phyloP scores from a whole-genome alignment of 2,797 vertebrate genomes.

The Paratrypauchen microcephalus region DNA sequence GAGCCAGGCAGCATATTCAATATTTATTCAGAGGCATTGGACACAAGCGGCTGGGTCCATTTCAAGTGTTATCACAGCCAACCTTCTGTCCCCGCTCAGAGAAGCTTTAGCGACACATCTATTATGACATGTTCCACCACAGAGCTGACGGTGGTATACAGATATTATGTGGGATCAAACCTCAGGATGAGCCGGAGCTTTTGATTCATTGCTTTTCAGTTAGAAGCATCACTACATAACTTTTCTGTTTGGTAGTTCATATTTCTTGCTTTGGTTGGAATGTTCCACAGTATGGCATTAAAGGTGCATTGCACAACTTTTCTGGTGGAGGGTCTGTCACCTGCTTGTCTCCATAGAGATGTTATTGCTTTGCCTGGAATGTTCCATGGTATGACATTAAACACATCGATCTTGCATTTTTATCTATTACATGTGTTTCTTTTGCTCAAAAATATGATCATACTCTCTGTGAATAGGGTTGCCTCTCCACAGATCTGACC shows the following conservation, averaged over 20 bases:
- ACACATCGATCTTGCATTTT: too few relatives aligned
- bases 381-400: too few relatives aligned
- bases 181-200: neutral
- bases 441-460: too few relatives aligned
- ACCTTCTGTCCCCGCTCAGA: neutral
- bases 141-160: neutral
- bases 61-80: neutral
- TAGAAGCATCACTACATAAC: neutral
- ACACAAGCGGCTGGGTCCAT: neutral
- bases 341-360: too few relatives aligned
- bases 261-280: too few relatives aligned
- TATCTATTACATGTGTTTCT: too few relatives aligned
- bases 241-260: neutral
- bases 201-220: neutral
- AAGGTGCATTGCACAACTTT: too few relatives aligned
- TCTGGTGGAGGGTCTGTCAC: too few relatives aligned
- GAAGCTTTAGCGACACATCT: neutral
- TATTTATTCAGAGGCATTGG: neutral
- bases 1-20: neutral
- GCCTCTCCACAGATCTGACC: too few relatives aligned
- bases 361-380: too few relatives aligned
- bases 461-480: too few relatives aligned
- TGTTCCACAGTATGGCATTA: too few relatives aligned
- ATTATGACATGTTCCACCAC: neutral
- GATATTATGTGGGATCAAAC: neutral